Evolutionary conservation across 2,888 invertebrate genomes (phyloP), one percentile per base, ranked within the genome.

Genomic region (Teleogryllus oceanicus): DNA sequence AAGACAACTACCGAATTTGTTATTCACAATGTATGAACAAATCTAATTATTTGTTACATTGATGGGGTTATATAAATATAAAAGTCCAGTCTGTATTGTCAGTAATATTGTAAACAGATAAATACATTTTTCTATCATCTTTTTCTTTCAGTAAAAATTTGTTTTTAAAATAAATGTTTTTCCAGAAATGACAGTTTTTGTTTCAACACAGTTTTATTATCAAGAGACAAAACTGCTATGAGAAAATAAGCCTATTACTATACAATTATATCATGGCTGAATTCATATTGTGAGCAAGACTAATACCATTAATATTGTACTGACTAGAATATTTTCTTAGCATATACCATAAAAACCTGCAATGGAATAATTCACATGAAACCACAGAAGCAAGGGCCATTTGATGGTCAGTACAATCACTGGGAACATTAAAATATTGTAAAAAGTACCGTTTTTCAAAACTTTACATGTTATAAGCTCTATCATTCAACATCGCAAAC

Each of bases 71-170:
- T 62, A 62, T 62, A 62, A 13, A 62, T 62, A 62, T 62, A 62
- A 62, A 62, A 62, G 62, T 62, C 62, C 62, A 62, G 62, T 62
- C 62, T 62, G 62, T 62, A 62, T 62, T 62, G 62, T 62, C 62
- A 62, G 62, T 62, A 16, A 62, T 62, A 62, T 62, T 62, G 62
- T 62, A n/a, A 62, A 62, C 62, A 62, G 62, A n/a, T 62, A 62
- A 18, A 3, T 62, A 62, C 62, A 62, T 13, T n/a, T 11, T n/a
- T 16, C n/a, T 13, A 62, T 62, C 62, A 62, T 62, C n/a, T 62
- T 62, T 13, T 37, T 37, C 37, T 8, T 37, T 37, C 37, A 37
- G 37, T 37, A 37, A 37, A 37, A 37, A 37, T 37, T 37, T 37
- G 37, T 37, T 37, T 37, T 37, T 37, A 37, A 37, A 37, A 37